These are phyloP conservation scores for Mamestra configurata DNA, from an alignment of 1,140 invertebrate species.

Conservation along the genomic window DNA sequence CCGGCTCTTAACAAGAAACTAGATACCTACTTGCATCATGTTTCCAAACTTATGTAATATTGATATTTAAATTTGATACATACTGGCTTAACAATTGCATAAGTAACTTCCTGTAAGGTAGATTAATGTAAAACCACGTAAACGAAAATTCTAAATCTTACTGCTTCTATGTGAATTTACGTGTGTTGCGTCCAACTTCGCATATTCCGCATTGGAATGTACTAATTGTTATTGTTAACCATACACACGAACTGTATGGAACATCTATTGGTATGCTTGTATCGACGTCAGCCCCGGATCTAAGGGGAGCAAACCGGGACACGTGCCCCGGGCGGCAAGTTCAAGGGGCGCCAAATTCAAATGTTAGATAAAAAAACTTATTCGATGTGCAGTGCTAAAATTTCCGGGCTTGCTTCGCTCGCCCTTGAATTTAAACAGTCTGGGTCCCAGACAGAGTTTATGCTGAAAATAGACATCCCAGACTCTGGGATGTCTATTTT, in stretches of 20 bases:
- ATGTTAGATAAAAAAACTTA: too few relatives aligned
- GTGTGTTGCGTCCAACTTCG: neutral
- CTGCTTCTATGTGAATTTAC: neutral
- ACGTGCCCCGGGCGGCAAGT: too few relatives aligned
- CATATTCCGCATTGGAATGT: slow-evolving; percentile 24
- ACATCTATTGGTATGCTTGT: neutral
- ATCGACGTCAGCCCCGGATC: too few relatives aligned
- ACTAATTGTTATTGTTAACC: neutral
- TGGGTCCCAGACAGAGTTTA: too few relatives aligned
- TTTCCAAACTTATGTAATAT: slow-evolving; percentile 28
- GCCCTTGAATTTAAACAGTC: too few relatives aligned
- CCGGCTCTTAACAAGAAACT: slow-evolving; percentile 55
- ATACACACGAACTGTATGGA: neutral
- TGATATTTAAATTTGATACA: slow-evolving; percentile 45
- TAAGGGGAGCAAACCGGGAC: too few relatives aligned
- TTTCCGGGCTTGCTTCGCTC: too few relatives aligned
- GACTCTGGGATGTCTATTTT: too few relatives aligned
- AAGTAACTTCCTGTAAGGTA: slow-evolving; percentile 39
- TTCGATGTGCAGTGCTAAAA: too few relatives aligned
- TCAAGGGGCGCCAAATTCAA: too few relatives aligned
- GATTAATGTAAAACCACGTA: neutral
- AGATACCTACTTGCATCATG: slow-evolving; percentile 28
- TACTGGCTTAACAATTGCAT: slow-evolving; percentile 48
- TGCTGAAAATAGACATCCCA: too few relatives aligned
- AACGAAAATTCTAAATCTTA: neutral